Evolutionary conservation across 2,797 vertebrate genomes (phyloP), one percentile per base, ranked within the genome.

Genomic region (Telmatherina bonti): DNA sequence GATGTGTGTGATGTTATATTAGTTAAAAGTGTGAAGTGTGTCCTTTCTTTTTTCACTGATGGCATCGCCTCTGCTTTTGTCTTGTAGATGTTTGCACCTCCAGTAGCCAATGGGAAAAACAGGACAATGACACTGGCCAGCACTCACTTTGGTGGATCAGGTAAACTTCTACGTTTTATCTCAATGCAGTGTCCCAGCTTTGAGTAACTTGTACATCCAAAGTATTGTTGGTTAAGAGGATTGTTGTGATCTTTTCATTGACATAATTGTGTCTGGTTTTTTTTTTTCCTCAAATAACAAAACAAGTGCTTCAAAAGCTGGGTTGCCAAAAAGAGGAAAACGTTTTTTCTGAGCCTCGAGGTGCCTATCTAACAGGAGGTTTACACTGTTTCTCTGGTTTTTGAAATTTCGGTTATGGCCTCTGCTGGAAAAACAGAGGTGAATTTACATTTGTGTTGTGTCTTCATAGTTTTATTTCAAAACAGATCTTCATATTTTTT

Each of bases 11-110:
- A 77, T 49, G 67, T 71, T 55, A 67, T 83, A 74, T 77, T 29
- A 47, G 74, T 79, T 74, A 78, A 76, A 79, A 69, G 70, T 88
- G 79, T 88, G 73, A 89, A 89, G 83, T 89, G 81, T 90, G 76
- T 84, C 63, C 56, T 81, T 76, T 83, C 55, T 62, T 62, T 71
- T 71, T 66, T 80, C 76, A 70, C 67, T 92, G 76, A 90, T 63
- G 27, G 35, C 64, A 10, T 74, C 53, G n/a, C 76, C 66, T 70
- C 65, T 68, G 84, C 81, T 74, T 87, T 90, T 90, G 82, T 93
- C 87, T 94, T 91, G 72, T 95, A 99, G 98, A 99, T 99, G 98
- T 99, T 99, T 82, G 97, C 98, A 13, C 94, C 98, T 85, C 97
- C 98, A 67, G 97, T 97, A 87, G 95, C 97, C 85, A 99, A 97